Percentiles rank a stretch among this genome's conserved stretches.
Evolutionary conservation across 2,888 invertebrate species (phyloP).

Genomic region (Anticlea derivata): DNA sequence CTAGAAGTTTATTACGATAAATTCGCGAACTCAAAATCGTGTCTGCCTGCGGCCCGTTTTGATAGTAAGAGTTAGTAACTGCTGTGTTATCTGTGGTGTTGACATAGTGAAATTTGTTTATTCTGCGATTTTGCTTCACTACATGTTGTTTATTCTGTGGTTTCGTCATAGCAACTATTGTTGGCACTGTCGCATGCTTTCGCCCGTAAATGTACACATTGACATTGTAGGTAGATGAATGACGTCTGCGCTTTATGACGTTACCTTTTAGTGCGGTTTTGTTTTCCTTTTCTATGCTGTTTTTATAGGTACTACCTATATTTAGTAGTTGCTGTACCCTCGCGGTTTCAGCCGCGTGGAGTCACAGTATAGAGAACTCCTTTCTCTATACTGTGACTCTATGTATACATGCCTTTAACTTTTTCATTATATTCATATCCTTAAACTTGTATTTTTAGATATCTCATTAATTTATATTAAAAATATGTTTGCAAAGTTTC

Average conservation of each 20-base stretch:
- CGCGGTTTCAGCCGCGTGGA: no score
- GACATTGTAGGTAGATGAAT: constrained; percentile 1
- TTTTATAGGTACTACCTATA: no score
- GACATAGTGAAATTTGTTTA: constrained; percentile 3
- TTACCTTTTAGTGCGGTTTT: not conserved
- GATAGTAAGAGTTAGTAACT: constrained; percentile 46
- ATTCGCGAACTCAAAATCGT: constrained; percentile 28
- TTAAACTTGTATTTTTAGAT: no score
- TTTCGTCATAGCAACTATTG: not conserved
- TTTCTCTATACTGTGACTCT: no score
- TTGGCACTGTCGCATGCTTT: constrained; percentile 12
- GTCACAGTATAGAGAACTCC: no score
- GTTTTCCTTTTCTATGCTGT: constrained; percentile 3
- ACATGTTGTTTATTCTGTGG: not conserved
- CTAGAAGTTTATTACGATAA: not conserved
- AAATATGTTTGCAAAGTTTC: no score
- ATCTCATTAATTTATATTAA: no score
- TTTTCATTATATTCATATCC: no score
- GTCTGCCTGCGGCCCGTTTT: constrained; percentile 36
- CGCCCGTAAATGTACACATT: constrained; percentile 6
- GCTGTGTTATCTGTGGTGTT: constrained; percentile 34
- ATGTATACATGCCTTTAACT: no score
- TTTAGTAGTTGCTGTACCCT: no score
- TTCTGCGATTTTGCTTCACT: not conserved
- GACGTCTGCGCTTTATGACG: not conserved